Evolutionary conservation across 1,140 invertebrate genomes (phyloP), one percentile per base, ranked within the genome.

Genomic region (Scaptomyza graminum): DNA sequence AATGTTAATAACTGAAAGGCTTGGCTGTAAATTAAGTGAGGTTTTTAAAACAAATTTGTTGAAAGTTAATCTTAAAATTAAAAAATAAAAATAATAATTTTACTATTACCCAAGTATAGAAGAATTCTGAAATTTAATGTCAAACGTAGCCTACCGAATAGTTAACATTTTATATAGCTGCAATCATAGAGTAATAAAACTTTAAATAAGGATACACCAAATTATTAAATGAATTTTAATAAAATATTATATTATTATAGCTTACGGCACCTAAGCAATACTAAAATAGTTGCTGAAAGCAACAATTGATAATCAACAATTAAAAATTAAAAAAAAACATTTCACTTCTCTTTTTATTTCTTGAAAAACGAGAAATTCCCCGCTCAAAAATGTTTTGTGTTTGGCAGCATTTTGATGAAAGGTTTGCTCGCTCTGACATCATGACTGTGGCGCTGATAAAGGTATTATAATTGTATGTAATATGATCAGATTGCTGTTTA

Each of bases 301-400:
- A 61, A 34, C 9, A 61, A 18, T 16, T 68, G 65, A 68, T 61
- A 47, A 18, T 11, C 28, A 11, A 18, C 31, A 39, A 15, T 54
- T 54, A 13, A 16, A 16, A 16, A 34, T 7, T 51, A 51, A 12
- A 12, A 5, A 12, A 39, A 12, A 39, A 3, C 31, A 39, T 18
- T 34, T 25, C n/a, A 56, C 3, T 22, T 1, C 44, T 43, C 28
- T 7, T 15, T 5, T 54, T 56, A 11, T 12, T 31, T 50, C 34
- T 43, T 2, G 37, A 54, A 50, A 67, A 67, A 55, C 63, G 31
- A 41, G 55, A 72, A 72, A 66, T 60, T 66, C 69, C 49, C 69
- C 54, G 3, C 46, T 18, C 37, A 59, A 39, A 61, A 11, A 22
- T 34, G 15, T 54, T 63, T 22, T n/a, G 50, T 22, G 41, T 44